A percentile compares a stretch with the other conserved stretches of the same genome.
Evolutionary conservation across 2,113 vertebrate genomes (phyloP).

Genomic region (Panurus biarmicus): DNA sequence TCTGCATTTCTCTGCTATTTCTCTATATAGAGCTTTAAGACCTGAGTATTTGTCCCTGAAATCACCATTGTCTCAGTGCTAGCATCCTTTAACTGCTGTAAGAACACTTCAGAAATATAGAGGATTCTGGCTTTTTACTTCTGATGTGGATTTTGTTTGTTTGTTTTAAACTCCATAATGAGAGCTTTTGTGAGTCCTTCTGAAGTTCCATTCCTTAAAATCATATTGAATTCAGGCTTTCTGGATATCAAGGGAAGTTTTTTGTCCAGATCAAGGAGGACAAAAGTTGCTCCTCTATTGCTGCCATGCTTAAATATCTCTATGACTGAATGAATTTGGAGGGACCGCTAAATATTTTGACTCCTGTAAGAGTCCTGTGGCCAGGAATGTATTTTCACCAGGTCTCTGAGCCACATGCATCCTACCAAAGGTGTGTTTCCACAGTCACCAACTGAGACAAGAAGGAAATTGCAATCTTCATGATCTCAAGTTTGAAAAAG

Average conservation of each 20-base stretch:
- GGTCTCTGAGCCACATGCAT: background rate
- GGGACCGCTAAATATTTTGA: background rate
- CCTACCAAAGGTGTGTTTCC: background rate
- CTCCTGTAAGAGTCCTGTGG: background rate
- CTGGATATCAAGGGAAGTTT: background rate
- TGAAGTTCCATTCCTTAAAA: background rate
- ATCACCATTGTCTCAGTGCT: background rate
- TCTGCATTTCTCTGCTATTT: background rate
- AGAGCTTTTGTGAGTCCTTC: background rate
- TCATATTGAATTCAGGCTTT: background rate
- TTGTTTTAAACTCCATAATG: background rate
- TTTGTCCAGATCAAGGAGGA: background rate
- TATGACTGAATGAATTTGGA: background rate
- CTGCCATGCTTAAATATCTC: background rate
- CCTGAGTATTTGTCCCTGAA: background rate
- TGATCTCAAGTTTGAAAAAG: background rate
- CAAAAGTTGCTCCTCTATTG: background rate
- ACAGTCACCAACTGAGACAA: background rate
- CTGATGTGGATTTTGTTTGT: background rate
- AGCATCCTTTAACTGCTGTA: background rate
- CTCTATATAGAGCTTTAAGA: background rate
- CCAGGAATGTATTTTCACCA: background rate
- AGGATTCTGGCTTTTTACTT: background rate
- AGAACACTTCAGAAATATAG: background rate
- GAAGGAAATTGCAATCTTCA: background rate